Conservation (phyloP, 2,797 vertebrate genomes). For the Lutjanus campechanus region DNA sequence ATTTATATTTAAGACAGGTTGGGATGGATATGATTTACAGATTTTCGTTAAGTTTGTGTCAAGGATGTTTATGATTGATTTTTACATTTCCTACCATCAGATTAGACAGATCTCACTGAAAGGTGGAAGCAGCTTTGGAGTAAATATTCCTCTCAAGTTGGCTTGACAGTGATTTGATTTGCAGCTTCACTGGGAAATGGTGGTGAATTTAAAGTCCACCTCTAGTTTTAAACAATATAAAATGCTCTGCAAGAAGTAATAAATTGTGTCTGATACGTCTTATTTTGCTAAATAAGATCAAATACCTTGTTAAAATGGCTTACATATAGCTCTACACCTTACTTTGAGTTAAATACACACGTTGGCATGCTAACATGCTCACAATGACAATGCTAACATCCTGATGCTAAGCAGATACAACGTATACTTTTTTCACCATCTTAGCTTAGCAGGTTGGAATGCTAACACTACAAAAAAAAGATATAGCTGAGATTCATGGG, state of each 20-base stretch:
- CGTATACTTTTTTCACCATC: too few relatives aligned
- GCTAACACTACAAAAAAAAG: too few relatives aligned
- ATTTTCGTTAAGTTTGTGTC: constrained; percentile 24
- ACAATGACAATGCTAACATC: neutral
- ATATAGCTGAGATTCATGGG: too few relatives aligned
- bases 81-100: constrained; percentile 47
- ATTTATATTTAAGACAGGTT: constrained; percentile 10
- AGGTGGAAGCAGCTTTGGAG: constrained; percentile 31
- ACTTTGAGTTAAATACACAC: neutral
- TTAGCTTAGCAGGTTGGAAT: too few relatives aligned
- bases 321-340: too few relatives aligned
- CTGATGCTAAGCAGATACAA: too few relatives aligned
- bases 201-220: constrained; percentile 29
- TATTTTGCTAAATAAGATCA: too few relatives aligned
- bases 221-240: too few relatives aligned
- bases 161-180: constrained; percentile 52
- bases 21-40: constrained; percentile 6
- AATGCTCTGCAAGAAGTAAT: too few relatives aligned
- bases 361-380: neutral
- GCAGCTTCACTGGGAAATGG: constrained; percentile 33
- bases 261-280: too few relatives aligned
- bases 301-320: too few relatives aligned
- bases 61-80: constrained; percentile 40
- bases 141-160: constrained; percentile 59
- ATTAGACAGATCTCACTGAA: constrained; percentile 40